Conservation (phyloP, 2,113 vertebrate genomes). For the Pseudonaja textilis region DNA sequence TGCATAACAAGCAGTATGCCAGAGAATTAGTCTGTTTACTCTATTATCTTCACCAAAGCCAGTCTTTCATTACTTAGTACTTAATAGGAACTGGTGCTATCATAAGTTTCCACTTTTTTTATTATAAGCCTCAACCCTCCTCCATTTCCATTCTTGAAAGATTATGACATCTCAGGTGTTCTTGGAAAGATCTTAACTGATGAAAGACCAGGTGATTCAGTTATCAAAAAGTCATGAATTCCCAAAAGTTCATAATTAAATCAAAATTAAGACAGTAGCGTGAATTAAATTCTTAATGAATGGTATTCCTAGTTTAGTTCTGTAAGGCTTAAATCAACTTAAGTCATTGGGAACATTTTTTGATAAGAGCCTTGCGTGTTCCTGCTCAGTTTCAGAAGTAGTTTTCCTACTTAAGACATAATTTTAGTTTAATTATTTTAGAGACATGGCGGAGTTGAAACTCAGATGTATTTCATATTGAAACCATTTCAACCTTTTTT, state of each 20-base stretch:
- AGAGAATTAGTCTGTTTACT: not conserved
- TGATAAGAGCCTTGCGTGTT: not conserved
- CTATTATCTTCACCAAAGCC: not conserved
- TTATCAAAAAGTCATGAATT: not conserved
- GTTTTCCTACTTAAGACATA: not conserved
- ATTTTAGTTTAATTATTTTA: not conserved
- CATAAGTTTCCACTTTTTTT: not conserved
- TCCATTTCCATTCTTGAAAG: not conserved
- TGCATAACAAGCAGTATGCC: not conserved
- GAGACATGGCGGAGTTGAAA: not conserved
- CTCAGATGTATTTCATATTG: not conserved
- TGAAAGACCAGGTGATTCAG: not conserved
- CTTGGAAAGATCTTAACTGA: not conserved
- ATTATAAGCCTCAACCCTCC: not conserved
- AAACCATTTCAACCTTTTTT: not conserved
- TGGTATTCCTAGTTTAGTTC: not conserved
- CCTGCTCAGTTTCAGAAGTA: not conserved
- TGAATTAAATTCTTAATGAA: not conserved
- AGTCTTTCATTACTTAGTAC: not conserved
- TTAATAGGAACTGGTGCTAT: not conserved
- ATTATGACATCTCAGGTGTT: not conserved
- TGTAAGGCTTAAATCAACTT: not conserved
- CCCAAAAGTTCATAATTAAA: not conserved
- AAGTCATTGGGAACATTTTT: not conserved
- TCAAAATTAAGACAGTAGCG: not conserved